Percentiles rank a stretch among this genome's conserved stretches.
These are phyloP conservation scores for Tonatia bakeri DNA, from an alignment of 2,113 vertebrate species.

Conservation along the genomic window DNA sequence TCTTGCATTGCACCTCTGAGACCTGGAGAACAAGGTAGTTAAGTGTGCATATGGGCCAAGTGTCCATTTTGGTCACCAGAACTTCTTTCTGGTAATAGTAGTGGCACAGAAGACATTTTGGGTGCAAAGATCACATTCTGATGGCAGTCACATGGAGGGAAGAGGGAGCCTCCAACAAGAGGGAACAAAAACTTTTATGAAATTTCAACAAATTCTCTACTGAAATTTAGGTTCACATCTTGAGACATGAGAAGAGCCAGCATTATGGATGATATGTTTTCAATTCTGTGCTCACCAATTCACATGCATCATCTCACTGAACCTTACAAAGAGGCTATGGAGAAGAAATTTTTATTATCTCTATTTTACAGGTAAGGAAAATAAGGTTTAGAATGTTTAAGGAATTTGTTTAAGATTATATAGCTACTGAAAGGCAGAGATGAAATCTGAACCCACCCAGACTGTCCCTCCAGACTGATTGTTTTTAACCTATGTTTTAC, in stretches of 20 bases:
- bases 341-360: neutral
- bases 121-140: neutral
- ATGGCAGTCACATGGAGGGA: neutral
- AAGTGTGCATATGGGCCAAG: accelerated
- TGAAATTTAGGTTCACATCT: neutral
- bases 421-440: neutral
- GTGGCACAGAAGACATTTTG: neutral
- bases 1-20: too few relatives aligned
- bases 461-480: neutral
- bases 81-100: neutral
- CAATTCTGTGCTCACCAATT: neutral
- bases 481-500: neutral
- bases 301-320: neutral
- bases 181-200: too few relatives aligned
- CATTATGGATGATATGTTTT: neutral
- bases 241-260: too few relatives aligned
- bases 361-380: neutral
- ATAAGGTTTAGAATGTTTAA: neutral
- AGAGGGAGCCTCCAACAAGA: neutral
- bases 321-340: neutral
- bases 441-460: neutral
- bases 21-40: accelerated
- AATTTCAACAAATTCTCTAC: neutral
- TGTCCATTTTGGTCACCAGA: accelerated
- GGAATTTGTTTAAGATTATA: neutral